phyloP scores from a whole-genome alignment of 2,888 invertebrate species.

The Caenorhabditis sp. region DNA sequence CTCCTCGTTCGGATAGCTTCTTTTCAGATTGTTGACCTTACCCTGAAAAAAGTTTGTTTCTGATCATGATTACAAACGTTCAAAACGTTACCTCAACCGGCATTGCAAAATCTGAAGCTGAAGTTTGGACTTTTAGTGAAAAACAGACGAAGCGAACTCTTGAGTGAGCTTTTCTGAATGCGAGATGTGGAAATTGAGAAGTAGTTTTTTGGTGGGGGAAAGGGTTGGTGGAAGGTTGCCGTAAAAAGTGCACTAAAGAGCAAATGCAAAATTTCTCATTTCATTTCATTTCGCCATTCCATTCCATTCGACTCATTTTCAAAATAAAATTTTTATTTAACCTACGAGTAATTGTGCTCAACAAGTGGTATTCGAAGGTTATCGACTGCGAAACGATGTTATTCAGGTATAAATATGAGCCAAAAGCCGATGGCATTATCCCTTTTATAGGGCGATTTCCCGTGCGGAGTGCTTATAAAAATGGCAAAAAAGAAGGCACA shows the following conservation, averaged over 20 bases:
- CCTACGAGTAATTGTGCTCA: no score
- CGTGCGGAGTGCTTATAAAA: constrained; percentile 47
- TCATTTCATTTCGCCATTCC: no score
- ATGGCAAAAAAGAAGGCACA: constrained; percentile 16
- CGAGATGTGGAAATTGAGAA: constrained; percentile 45
- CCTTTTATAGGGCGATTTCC: constrained; percentile 24
- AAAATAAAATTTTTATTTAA: no score
- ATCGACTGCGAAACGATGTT: no score
- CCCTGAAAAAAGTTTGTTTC: constrained; percentile 6
- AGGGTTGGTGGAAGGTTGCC: constrained; percentile 6
- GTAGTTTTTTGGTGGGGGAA: constrained; percentile 17
- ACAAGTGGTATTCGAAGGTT: no score
- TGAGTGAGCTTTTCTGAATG: constrained; percentile 35
- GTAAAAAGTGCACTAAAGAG: constrained; percentile 7
- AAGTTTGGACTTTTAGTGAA: not conserved
- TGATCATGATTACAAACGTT: not conserved
- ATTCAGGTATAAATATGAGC: constrained; percentile 7
- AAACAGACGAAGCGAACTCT: constrained; percentile 8
- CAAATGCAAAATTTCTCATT: constrained; percentile 30
- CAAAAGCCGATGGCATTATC: constrained; percentile 30
- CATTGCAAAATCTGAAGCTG: constrained; percentile 14
- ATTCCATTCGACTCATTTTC: not conserved
- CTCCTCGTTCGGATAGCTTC: constrained; percentile 19
- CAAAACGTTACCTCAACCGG: constrained; percentile 8
- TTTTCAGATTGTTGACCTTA: constrained; percentile 24